Conservation (phyloP, 92 coral and sea anemone genomes). For the Zoanthus gigantus region DNA sequence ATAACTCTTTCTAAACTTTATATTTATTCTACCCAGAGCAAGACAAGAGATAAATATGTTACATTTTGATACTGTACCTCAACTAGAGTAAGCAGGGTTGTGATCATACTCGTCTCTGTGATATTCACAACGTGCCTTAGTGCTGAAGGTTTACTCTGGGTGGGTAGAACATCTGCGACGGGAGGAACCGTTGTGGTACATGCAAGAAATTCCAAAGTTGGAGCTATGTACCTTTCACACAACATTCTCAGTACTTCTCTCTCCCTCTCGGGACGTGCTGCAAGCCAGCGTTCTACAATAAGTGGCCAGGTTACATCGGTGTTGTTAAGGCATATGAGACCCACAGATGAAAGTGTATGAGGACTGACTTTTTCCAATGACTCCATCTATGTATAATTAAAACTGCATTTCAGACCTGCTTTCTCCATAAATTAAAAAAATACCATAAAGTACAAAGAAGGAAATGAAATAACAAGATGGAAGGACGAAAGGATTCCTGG, state of each 20-base stretch:
- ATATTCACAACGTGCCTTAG: slow-evolving; percentile 89
- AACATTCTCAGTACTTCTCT: slow-evolving; percentile 80
- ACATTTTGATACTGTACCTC: slow-evolving; percentile 66
- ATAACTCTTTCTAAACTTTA: too few relatives aligned
- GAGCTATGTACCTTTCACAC: slow-evolving; percentile 94
- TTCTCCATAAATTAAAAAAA: too few relatives aligned
- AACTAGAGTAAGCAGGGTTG: slow-evolving; percentile 85
- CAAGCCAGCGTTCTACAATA: slow-evolving; percentile 92
- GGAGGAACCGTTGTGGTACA: slow-evolving; percentile 94
- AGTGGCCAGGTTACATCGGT: slow-evolving; percentile 97
- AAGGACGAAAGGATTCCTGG: too few relatives aligned
- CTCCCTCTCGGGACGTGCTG: slow-evolving; percentile 90
- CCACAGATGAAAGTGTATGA: slow-evolving; percentile 87
- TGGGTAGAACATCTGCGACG: slow-evolving; percentile 82
- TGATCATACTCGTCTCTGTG: slow-evolving; percentile 95
- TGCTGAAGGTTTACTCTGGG: slow-evolving; percentile 86
- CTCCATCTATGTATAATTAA: slow-evolving; percentile 74
- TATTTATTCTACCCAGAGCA: too few relatives aligned
- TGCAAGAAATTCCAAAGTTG: slow-evolving; percentile 86
- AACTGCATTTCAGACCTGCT: background rate
- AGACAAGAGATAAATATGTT: too few relatives aligned
- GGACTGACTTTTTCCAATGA: slow-evolving; percentile 89
- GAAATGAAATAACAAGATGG: too few relatives aligned
- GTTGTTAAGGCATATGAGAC: slow-evolving; percentile 83
- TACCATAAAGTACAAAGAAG: too few relatives aligned